phyloP scores from a whole-genome alignment of 2,888 invertebrate species.

The Sarcophaga caerulescens region DNA sequence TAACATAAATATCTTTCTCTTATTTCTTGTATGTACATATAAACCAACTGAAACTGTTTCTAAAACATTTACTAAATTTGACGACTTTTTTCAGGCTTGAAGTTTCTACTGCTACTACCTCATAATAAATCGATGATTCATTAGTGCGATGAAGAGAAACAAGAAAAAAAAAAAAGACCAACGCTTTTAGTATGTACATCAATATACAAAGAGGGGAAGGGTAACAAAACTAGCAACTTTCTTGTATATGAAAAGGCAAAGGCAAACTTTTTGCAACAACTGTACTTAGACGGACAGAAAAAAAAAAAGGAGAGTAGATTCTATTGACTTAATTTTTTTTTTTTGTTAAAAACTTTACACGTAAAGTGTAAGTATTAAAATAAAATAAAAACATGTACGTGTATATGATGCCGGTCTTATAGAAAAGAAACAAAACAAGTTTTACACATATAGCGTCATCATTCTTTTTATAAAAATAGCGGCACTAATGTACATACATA shows the following conservation, averaged over 20 bases:
- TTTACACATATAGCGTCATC: constrained; percentile 58
- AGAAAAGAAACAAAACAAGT: constrained; percentile 47
- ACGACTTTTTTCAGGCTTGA: not conserved
- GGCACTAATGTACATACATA: constrained; percentile 8
- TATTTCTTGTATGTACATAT: not conserved
- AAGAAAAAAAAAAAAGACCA: not conserved
- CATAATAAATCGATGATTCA: not conserved
- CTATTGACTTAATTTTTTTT: constrained; percentile 12
- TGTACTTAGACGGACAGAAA: constrained; percentile 42
- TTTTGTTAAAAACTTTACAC: not conserved
- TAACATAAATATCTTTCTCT: constrained; percentile 15
- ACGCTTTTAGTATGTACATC: not conserved
- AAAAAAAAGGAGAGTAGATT: constrained; percentile 7
- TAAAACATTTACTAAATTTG: constrained; percentile 5
- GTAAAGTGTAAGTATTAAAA: not conserved
- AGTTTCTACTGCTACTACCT: not conserved
- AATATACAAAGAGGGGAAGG: not conserved
- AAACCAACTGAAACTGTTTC: constrained; percentile 9
- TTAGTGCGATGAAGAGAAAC: not conserved
- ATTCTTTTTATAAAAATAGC: constrained; percentile 50
- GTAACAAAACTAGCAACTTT: not conserved
- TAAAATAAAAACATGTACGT: not conserved
- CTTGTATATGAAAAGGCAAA: not conserved
- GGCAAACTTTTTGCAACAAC: constrained; percentile 45
- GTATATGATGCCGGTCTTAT: constrained; percentile 12